Evolutionary conservation across 2,113 vertebrate genomes (phyloP).

Genomic region (Seriola dumerili): DNA sequence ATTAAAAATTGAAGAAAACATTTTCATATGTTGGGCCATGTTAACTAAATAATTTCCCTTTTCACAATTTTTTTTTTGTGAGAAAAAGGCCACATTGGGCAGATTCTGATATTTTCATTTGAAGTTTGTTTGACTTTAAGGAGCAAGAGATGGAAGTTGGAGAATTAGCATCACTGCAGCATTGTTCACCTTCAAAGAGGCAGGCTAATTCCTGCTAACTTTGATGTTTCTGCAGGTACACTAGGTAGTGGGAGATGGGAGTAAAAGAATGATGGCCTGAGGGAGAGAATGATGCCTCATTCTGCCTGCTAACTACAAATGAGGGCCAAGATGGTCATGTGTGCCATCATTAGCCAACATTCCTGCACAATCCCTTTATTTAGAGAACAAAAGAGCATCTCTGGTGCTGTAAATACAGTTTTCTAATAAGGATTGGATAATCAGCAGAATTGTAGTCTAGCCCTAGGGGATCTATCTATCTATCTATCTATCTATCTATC

Average conservation of each 20-base stretch:
- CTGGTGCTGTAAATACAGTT: constrained; percentile 47
- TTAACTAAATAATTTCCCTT: neutral
- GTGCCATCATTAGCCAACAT: constrained; percentile 70
- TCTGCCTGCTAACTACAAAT: constrained; percentile 55
- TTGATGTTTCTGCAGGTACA: constrained; percentile 64
- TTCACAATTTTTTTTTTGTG: neutral
- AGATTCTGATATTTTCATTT: constrained; percentile 39
- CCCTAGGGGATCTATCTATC: neutral
- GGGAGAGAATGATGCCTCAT: constrained; percentile 35
- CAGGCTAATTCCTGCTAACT: constrained; percentile 51
- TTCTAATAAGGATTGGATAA: constrained; percentile 67
- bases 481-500: too few relatives aligned
- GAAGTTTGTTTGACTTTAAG: constrained; percentile 43
- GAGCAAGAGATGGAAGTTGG: constrained; percentile 17
- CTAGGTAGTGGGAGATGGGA: constrained; percentile 29
- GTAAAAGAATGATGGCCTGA: constrained; percentile 34
- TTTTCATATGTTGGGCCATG: neutral
- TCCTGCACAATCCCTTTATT: constrained; percentile 53
- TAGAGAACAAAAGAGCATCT: constrained; percentile 61
- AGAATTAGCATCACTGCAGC: constrained; percentile 48
- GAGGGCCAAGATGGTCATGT: constrained; percentile 59
- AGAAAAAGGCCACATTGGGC: constrained; percentile 30
- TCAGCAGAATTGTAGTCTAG: constrained; percentile 63
- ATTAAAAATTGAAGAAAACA: too few relatives aligned
- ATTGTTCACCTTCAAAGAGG: constrained; percentile 59